phyloP scores from a whole-genome alignment of 1,140 invertebrate species.

The Papilio machaon region DNA sequence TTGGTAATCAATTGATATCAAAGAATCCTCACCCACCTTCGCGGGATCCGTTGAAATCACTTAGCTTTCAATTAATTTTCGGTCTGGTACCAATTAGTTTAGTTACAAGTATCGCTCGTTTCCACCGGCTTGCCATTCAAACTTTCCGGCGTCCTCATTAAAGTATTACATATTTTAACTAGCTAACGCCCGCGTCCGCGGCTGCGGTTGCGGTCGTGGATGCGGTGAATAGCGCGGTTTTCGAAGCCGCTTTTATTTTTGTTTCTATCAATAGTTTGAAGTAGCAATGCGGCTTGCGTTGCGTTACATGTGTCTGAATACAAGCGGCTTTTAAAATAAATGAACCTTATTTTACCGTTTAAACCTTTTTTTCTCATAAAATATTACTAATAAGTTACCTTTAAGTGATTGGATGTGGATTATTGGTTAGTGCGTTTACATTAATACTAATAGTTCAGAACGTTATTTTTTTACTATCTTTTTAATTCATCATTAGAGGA shows the following conservation, averaged over 20 bases:
- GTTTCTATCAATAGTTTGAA: conserved; percentile 19
- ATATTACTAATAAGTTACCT: conserved; percentile 36
- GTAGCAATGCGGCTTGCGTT: conserved; percentile 19
- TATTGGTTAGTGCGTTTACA: conserved; percentile 5
- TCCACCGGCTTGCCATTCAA: conserved; percentile 48
- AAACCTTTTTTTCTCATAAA: conserved; percentile 21
- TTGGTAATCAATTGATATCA: conserved; percentile 78
- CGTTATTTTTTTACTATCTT: background rate
- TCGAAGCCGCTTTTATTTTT: conserved; percentile 29
- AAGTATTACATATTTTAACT: conserved; percentile 59
- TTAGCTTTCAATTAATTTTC: conserved; percentile 61
- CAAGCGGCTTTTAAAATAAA: conserved; percentile 32
- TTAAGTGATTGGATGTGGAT: conserved; percentile 37
- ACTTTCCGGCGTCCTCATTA: conserved; percentile 54
- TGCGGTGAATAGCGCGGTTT: conserved; percentile 29
- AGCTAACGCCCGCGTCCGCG: conserved; percentile 43
- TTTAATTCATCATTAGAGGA: background rate
- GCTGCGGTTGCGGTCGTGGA: background rate
- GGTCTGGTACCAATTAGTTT: conserved; percentile 71
- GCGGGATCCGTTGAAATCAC: conserved; percentile 47
- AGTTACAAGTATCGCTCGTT: conserved; percentile 47
- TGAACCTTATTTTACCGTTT: conserved; percentile 33
- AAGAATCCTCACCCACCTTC: conserved; percentile 59
- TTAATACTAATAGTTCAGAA: background rate
- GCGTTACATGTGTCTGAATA: conserved; percentile 26